Evolutionary conservation across 2,113 vertebrate species (phyloP), one percentile per base, ranked within the genome.

Genomic region (Mormoops blainvillei): DNA sequence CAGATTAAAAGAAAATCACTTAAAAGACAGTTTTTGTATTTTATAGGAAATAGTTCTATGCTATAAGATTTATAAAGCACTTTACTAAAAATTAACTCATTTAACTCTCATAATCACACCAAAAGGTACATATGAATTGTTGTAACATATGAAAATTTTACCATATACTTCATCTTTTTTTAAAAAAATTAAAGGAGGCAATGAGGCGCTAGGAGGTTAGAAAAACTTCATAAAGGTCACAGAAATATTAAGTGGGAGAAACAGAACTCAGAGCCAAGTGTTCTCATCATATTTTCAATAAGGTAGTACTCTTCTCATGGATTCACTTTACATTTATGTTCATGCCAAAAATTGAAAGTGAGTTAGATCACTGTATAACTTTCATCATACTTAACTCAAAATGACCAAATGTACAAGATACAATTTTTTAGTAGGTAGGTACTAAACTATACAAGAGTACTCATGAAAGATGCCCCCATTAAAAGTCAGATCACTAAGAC

Each of bases 51-150:
- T 0, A 63, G 52, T 58, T 87, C 11, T 83, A 14, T 70, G 45
- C 16, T 41, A 5, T 36, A 70, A 58, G 18, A 87, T 87, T 94
- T 92, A 95, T 15, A 89, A 92, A 31, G 38, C 10, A 73, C 45
- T 93, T 78, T 20, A 11, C 48, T 95, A 76, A 91, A 93, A 81
- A 87, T 87, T 65, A 65, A 87, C 43, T 71, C 74, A 93, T 87
- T 87, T 81, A 89, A 84, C 7, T 70, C 41, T 87, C 16, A 92
- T 15, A 94, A 70, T 2, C 24, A 71, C 67, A 91, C 0, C 52
- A 28, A 95, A 89, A 88, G 22, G 4, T 67, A 82, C 38, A 52
- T 38, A 50, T 38, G 87, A 45, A 86, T 12, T 89, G 8, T 43
- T 89, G 77, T 31, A 70, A 88, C 11, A 65, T 14, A 76, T 63